Evolutionary conservation across 2,797 vertebrate species (phyloP), one percentile per base, ranked within the genome.

Genomic region (Brachyalestes nurse): DNA sequence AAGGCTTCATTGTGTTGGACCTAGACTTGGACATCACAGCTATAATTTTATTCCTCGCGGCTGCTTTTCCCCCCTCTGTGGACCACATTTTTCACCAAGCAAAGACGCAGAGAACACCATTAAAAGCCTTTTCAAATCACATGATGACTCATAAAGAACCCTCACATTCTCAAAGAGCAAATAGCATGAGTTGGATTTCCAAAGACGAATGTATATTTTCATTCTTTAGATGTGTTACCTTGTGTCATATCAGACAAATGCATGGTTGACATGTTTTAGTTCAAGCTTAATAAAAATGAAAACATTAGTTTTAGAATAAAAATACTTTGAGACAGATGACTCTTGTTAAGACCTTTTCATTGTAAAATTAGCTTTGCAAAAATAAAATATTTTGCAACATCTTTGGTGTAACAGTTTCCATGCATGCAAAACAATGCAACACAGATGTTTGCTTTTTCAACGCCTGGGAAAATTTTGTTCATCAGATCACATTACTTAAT

Each of bases 31-130:
- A 72, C 57, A 34, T 55, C 38, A 45, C 14, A 23, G 6, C 67
- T 79, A 73, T 69, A 49, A 73, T 79, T 79, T 66, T 38, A 69
- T 67, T 58, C 64, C 28, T 57, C 8, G 70, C 14, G 51, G 62
- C 62, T 42, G 55, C 38, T 51, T 38, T 77, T 51, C 42, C 38
- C 60, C 13, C 14, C 21, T 77, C 79, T 84, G 21, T 74, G 13
- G 12, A 78, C 80, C 58, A 65, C 74, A 70, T 75, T 47, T 82
- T 67, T 57, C 79, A 58, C 72, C 73, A 86, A 76, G 76, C 74
- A 72, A 84, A 82, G 58, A 82, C 84, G 25, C 73, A 60, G 49
- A 73, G 57, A 47, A 86, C 66, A 83, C 85, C 66, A 82, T 55
- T 38, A 55, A 78, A 76, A 77, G 38, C 65, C 67, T 34, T 25